Evolutionary conservation across 2,113 vertebrate species (phyloP).

Genomic region (Odontesthes bonariensis): DNA sequence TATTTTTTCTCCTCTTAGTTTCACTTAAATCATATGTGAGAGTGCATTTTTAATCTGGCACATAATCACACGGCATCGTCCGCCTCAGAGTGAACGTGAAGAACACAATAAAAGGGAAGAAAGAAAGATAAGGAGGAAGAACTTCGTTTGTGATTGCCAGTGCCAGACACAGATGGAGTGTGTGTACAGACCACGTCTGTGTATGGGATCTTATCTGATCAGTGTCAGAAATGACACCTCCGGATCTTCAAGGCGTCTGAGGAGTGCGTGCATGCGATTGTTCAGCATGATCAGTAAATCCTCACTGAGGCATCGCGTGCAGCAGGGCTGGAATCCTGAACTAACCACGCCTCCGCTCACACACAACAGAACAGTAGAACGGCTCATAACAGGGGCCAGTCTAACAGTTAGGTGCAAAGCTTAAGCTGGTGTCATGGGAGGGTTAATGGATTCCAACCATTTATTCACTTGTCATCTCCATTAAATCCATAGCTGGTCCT

Average conservation of each 20-base stretch:
- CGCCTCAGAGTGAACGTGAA: neutral
- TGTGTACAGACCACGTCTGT: neutral
- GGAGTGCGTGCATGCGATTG: neutral
- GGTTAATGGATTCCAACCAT: conserved; percentile 75
- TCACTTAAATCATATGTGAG: neutral
- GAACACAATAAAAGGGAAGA: neutral
- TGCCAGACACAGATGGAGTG: neutral
- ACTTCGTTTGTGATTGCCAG: neutral
- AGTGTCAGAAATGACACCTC: conserved; percentile 55
- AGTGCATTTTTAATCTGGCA: conserved; percentile 29
- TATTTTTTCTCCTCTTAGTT: too few relatives aligned
- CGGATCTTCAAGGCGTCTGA: conserved; percentile 8
- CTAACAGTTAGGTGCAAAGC: conserved; percentile 34
- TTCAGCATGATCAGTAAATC: conserved; percentile 71
- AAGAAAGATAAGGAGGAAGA: too few relatives aligned
- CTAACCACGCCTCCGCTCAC: conserved; percentile 45
- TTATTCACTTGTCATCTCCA: conserved; percentile 75
- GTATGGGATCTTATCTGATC: conserved; percentile 48
- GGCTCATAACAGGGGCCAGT: conserved; percentile 18
- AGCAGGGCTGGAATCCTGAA: conserved; percentile 52
- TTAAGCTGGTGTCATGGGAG: conserved; percentile 58
- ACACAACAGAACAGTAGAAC: conserved; percentile 5
- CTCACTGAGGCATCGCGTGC: conserved; percentile 73
- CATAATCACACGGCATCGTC: conserved; percentile 4
- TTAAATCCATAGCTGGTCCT: conserved; percentile 58